phyloP scores from a whole-genome alignment of 2,113 vertebrate genomes.

The Poecile atricapillus region DNA sequence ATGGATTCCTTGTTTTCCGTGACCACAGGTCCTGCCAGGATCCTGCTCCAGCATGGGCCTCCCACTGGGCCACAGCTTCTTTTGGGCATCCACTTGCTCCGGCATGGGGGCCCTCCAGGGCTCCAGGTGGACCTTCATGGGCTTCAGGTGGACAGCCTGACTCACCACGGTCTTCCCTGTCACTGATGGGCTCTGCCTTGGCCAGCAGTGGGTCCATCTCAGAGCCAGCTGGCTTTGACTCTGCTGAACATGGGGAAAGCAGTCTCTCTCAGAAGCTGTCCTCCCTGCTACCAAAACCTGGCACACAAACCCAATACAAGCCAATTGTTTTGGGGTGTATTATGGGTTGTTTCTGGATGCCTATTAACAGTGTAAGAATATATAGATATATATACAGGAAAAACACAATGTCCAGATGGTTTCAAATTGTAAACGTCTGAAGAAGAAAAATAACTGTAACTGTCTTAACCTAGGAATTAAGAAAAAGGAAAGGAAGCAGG shows the following conservation, averaged over 20 bases:
- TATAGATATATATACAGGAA: background rate
- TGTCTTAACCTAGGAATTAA: background rate
- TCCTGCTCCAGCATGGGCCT: background rate
- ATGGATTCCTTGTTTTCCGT: rapidly evolving
- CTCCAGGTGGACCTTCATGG: rapidly evolving
- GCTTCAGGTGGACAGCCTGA: background rate
- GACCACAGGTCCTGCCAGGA: background rate
- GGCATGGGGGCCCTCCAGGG: background rate
- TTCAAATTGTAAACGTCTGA: background rate
- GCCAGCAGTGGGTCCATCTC: background rate
- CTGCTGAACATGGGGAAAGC: background rate
- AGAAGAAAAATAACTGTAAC: background rate
- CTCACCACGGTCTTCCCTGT: rapidly evolving
- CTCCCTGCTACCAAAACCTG: background rate
- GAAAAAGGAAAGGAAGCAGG: background rate
- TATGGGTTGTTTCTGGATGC: background rate
- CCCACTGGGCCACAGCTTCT: too few species aligned
- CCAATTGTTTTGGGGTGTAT: background rate
- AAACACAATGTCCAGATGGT: rapidly evolving
- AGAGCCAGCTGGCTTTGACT: background rate
- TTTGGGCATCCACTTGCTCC: too few species aligned
- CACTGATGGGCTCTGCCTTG: background rate
- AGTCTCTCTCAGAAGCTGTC: background rate
- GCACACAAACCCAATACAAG: background rate
- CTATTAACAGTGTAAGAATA: background rate